Base-by-base conservation (phyloP, 2,888 invertebrate genomes). In the Lasioglossum vierecki region DNA sequence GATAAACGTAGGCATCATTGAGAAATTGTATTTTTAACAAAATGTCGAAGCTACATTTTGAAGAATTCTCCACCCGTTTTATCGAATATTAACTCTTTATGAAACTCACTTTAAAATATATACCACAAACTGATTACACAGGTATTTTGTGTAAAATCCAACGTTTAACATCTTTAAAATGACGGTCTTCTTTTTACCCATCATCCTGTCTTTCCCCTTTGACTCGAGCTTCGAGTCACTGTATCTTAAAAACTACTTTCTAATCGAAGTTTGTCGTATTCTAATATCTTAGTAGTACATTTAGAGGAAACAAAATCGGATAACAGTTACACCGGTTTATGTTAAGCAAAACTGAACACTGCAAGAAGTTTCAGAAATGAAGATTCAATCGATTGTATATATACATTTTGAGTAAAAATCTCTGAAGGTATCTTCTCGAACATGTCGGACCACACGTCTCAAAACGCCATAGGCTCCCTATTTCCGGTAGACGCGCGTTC, bases 401-500 rank as follows among this genome's bases (percentile, higher is more conserved):
- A 35, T 4, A 68, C 35, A 39, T 41, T 41, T 41, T 6, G 39
- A 41, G 70, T 41, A 5, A 11, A n/a, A 22, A 41, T 22, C 11
- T 41, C 39, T 11, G 39, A 39, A n/a, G 68, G n/a, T n/a, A 41
- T 70, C 41, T 70, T 70, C 4, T 70, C 70, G 4, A 70, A n/a
- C 70, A 41, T 70, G 68, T 68, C 68, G 70, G 70, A 70, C 70
- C n/a, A 41, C n/a, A n/a, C 70, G 70, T 70, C 41, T 66, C 76
- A 18, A 44, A 66, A 81, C 49, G 72, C 11, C 78, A 63, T 46
- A 71, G 44, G 57, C n/a, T n/a, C 41, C 73, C n/a, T 66, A 26
- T 77, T 80, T 30, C 46, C 70, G 44, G 30, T 74, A 79, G 66
- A 82, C 44, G 46, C 49, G 49, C 53, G 44, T 80, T 53, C 46